Conservation (phyloP, 2,797 vertebrate species). For the Sitta carolinensis region DNA sequence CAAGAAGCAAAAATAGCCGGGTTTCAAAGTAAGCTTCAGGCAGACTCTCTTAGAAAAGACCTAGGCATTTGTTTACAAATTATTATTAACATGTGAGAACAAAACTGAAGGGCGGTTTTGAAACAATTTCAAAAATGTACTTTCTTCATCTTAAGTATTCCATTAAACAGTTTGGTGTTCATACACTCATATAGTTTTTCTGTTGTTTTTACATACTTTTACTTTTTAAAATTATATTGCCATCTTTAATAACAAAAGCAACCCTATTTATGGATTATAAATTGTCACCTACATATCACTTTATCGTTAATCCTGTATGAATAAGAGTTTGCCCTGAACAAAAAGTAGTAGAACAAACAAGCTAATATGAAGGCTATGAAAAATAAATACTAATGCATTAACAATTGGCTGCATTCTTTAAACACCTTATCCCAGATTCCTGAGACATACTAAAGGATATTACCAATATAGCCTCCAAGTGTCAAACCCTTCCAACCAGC, state of each 20-base stretch:
- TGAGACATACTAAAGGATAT: background rate
- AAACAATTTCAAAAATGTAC: background rate
- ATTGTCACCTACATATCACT: background rate
- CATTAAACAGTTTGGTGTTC: background rate
- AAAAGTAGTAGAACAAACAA: background rate
- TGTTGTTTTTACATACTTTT: background rate
- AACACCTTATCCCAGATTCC: background rate
- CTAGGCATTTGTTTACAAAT: background rate
- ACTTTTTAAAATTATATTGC: background rate
- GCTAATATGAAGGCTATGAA: background rate
- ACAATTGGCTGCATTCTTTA: background rate
- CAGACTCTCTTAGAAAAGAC: background rate
- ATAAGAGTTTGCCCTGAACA: background rate
- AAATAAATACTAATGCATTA: background rate
- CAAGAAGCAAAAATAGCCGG: accelerated
- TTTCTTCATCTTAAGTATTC: background rate
- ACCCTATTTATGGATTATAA: background rate
- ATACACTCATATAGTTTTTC: background rate
- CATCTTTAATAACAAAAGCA: background rate
- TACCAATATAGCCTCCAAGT: background rate
- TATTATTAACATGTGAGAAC: background rate
- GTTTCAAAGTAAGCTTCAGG: background rate
- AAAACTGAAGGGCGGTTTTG: background rate
- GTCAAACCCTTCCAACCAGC: background rate
- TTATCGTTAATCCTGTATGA: background rate